These are phyloP conservation scores for Mixornis gularis DNA, from an alignment of 2,113 vertebrate genomes.

Conservation along the genomic window DNA sequence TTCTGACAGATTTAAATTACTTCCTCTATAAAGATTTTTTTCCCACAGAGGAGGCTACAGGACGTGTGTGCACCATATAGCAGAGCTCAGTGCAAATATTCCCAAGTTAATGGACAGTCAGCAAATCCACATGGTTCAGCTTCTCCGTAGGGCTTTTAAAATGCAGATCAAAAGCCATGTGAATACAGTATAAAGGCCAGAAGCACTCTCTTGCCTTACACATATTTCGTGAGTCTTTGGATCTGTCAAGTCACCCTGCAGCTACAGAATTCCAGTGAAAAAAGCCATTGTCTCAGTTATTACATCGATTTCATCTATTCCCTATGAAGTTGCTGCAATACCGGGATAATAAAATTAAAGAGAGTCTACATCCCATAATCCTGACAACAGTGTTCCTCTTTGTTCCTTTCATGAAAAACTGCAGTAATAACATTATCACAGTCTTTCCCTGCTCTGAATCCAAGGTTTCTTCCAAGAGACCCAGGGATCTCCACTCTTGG, in stretches of 20 bases:
- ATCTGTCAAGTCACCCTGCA: neutral
- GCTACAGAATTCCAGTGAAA: neutral
- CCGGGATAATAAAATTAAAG: neutral
- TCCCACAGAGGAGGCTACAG: neutral
- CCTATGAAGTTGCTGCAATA: neutral
- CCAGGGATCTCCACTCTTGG: neutral
- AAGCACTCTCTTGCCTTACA: neutral
- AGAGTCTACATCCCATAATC: neutral
- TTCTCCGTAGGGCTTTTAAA: neutral
- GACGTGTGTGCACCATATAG: neutral
- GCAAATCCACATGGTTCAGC: neutral
- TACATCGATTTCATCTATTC: neutral
- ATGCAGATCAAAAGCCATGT: neutral
- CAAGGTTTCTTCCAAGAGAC: neutral
- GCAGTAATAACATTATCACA: neutral
- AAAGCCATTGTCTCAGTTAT: neutral
- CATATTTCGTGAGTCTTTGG: neutral
- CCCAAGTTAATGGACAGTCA: neutral
- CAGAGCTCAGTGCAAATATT: neutral
- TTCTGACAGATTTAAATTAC: neutral
- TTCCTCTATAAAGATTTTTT: neutral
- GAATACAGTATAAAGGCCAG: neutral
- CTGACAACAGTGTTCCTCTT: neutral
- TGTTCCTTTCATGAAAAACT: neutral
- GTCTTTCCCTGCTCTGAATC: neutral